Base-by-base conservation (phyloP, 2,888 invertebrate genomes). In the Sceliomorpha sp. region DNA sequence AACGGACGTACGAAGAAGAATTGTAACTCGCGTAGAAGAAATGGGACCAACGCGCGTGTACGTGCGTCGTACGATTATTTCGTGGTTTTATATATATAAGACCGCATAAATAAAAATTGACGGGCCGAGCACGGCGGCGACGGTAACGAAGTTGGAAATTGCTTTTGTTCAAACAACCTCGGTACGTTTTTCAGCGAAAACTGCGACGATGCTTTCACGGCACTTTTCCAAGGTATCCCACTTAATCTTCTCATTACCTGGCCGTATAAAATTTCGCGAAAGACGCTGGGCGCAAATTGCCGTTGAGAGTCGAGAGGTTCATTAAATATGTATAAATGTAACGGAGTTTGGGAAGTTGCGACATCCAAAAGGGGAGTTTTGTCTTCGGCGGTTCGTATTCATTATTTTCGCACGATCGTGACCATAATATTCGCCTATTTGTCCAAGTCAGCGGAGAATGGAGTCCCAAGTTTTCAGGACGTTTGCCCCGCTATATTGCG, bases 321-420 rank as follows among this genome's bases (percentile, higher is more conserved):
- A 17, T 50, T 31, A 20, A 50, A 50, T 39, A 50, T 50, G 39
- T n/a, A 39, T 31, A 26, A 50, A 48, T 36, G 36, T 36, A 48
- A 36, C 26, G 36, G 15, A 36, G 14, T 39, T 39, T 10, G 1
- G 27, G 24, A 15, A 36, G 32, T 8, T 13, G 7, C 12, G 1
- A 31, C 8, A 17, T 13, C 47, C 17, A n/a, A n/a, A n/a, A n/a
- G n/a, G n/a, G 9, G 26, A 8, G 26, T 24, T 0, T n/a, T n/a
- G 27, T 24, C 17, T 27, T 15, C n/a, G 36, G 29, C 12, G 6
- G 14, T 17, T 27, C 26, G 9, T 29, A 37, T 31, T 39, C 31
- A 37, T 10, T 7, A 27, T 29, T 37, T 36, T 39, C 20, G 15
- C 10, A 10, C 29, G 12, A 50, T 40, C 14, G 24, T n/a, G 15